Evolutionary conservation across 2,797 vertebrate genomes (phyloP).

Genomic region (Mergus octosetaceus): DNA sequence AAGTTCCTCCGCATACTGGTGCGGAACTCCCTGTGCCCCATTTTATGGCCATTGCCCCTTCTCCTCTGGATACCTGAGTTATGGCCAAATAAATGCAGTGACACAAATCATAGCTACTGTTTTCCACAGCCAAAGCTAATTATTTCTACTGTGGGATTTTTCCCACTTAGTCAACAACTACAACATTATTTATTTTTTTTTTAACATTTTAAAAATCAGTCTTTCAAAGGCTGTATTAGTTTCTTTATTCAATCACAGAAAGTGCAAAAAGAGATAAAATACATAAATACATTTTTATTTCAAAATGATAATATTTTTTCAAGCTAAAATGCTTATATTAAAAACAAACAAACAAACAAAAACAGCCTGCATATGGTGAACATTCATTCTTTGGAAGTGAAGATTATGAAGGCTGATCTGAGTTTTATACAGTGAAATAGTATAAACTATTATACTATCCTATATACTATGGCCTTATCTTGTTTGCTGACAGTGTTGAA

Average conservation of each 20-base stretch:
- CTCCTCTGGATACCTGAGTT: too few species aligned
- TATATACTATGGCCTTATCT: neutral
- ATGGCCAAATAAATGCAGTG: too few species aligned
- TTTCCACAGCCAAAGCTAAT: neutral
- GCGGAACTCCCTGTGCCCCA: too few species aligned
- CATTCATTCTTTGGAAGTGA: neutral
- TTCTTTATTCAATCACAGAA: neutral
- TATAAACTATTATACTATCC: too few species aligned
- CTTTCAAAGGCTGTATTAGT: neutral
- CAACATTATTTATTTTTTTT: neutral
- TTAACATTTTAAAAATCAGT: neutral
- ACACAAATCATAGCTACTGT: neutral
- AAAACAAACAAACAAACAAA: neutral
- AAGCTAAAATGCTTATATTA: neutral
- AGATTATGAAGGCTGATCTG: neutral
- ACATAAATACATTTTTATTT: neutral
- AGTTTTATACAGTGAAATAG: neutral
- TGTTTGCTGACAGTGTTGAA: neutral
- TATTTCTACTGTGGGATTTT: neutral
- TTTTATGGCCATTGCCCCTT: too few species aligned
- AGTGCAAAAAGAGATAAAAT: neutral
- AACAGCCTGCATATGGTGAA: neutral
- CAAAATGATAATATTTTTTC: neutral
- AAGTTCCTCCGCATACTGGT: too few species aligned
- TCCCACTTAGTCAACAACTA: neutral